These are phyloP conservation scores for Cephus cinctus DNA, from an alignment of 1,140 invertebrate genomes.

Conservation along the genomic window DNA sequence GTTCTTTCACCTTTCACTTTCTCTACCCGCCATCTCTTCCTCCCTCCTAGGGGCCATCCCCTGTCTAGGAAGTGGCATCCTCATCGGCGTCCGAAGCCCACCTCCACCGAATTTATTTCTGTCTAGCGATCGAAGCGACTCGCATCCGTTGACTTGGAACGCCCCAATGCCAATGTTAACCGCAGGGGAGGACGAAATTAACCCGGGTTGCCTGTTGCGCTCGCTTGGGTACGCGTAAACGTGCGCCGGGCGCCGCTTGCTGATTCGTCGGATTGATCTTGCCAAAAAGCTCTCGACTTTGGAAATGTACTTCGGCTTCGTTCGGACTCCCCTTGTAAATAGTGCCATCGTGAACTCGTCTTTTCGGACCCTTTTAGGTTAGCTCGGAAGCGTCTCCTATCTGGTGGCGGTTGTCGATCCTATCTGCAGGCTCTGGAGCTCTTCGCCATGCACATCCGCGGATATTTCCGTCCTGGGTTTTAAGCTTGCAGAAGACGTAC, in stretches of 20 bases:
- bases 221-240: too few species aligned
- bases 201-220: slow-evolving; percentile 25
- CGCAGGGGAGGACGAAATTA: slow-evolving; percentile 34
- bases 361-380: too few species aligned
- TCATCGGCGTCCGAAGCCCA: background rate
- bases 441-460: slow-evolving; percentile 37
- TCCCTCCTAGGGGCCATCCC: too few species aligned
- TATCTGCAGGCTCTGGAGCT: background rate
- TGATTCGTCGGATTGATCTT: too few species aligned
- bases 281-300: slow-evolving; percentile 28
- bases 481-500: slow-evolving; percentile 45
- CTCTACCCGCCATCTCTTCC: slow-evolving; percentile 14
- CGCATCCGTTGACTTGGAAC: slow-evolving; percentile 19
- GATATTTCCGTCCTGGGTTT: slow-evolving; percentile 52
- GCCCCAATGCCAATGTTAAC: slow-evolving; percentile 38
- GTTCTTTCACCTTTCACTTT: slow-evolving; percentile 6
- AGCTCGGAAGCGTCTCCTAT: too few species aligned
- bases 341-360: too few species aligned
- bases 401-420: background rate
- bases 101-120: slow-evolving; percentile 21
- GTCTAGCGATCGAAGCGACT: slow-evolving; percentile 25
- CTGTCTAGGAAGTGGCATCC: background rate
- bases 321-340: background rate
- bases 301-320: background rate
- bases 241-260: slow-evolving; percentile 8